Conservation (phyloP, 2,797 vertebrate genomes). For the Tympanoctomys barrerae region DNA sequence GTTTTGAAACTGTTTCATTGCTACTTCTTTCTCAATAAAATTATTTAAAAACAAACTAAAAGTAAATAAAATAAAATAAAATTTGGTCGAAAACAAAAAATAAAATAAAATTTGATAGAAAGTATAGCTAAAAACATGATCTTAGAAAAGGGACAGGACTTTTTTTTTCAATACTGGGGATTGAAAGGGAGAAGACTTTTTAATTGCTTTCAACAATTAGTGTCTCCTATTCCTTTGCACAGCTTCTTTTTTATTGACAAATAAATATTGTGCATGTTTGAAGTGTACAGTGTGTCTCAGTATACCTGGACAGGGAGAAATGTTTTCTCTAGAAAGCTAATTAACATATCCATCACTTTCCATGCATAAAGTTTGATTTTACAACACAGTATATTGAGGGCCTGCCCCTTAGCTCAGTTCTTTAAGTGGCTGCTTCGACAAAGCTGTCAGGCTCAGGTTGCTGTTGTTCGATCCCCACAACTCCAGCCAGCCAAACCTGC, state of each 20-base stretch:
- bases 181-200: constrained; percentile 34
- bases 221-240: constrained; percentile 56
- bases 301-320: not conserved
- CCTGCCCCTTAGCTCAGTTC: too few relatives aligned
- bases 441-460: too few relatives aligned
- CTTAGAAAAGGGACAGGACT: constrained; percentile 21
- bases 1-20: too few relatives aligned
- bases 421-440: too few relatives aligned
- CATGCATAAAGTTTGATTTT: constrained; percentile 15
- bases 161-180: not conserved
- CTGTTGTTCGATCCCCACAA: too few relatives aligned
- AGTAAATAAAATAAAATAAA: too few relatives aligned
- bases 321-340: not conserved
- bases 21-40: too few relatives aligned
- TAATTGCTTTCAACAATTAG: constrained; percentile 38
- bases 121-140: constrained; percentile 41
- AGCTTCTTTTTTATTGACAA: not conserved
- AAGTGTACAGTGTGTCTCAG: not conserved
- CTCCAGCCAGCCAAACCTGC: too few relatives aligned
- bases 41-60: too few relatives aligned
- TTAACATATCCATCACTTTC: not conserved
- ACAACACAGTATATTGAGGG: not conserved
- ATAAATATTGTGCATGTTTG: constrained; percentile 21
- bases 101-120: constrained; percentile 13
- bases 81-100: too few relatives aligned